Evolutionary conservation across 1,140 invertebrate genomes (phyloP).

Genomic region (Drosophila pallidifrons): DNA sequence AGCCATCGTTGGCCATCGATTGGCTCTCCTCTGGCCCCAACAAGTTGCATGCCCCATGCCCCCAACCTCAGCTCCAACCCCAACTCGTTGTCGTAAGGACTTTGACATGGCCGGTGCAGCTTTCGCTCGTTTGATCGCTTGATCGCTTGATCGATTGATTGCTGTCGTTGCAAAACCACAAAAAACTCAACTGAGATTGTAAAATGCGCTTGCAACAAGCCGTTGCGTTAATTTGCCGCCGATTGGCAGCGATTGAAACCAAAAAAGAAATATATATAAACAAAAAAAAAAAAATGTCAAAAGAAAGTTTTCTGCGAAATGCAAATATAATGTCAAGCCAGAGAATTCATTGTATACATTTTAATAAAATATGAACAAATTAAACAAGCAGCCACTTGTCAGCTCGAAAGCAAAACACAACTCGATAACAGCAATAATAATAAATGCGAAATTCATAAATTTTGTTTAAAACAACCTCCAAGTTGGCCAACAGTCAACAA

Average conservation of each 20-base stretch:
- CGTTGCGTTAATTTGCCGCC: slow-evolving; percentile 84
- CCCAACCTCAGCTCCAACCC: neutral
- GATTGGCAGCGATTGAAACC: slow-evolving; percentile 74
- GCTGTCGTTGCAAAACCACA: slow-evolving; percentile 57
- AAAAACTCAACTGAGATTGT: slow-evolving; percentile 60
- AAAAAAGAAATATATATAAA: slow-evolving; percentile 25
- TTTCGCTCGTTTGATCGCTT: slow-evolving; percentile 82
- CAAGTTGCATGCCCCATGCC: neutral
- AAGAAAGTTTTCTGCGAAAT: slow-evolving; percentile 59
- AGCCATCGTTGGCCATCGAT: slow-evolving; percentile 77
- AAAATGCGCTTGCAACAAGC: slow-evolving; percentile 77
- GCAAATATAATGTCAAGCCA: slow-evolving; percentile 38
- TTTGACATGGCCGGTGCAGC: slow-evolving; percentile 78
- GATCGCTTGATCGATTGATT: slow-evolving; percentile 84
- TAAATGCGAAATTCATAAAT: slow-evolving; percentile 63
- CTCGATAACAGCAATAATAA: slow-evolving; percentile 28
- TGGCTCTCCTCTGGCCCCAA: slow-evolving; percentile 48
- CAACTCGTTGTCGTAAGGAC: slow-evolving; percentile 48
- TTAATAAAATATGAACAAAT: slow-evolving; percentile 58
- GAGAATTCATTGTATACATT: slow-evolving; percentile 27
- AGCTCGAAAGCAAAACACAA: slow-evolving; percentile 21
- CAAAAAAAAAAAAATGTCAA: slow-evolving; percentile 20
- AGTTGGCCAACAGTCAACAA: slow-evolving; percentile 19
- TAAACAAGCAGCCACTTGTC: slow-evolving; percentile 46
- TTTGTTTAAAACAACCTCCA: slow-evolving; percentile 52